Conservation (phyloP, 1,140 invertebrate genomes). For the Atopsyche davidsoni region DNA sequence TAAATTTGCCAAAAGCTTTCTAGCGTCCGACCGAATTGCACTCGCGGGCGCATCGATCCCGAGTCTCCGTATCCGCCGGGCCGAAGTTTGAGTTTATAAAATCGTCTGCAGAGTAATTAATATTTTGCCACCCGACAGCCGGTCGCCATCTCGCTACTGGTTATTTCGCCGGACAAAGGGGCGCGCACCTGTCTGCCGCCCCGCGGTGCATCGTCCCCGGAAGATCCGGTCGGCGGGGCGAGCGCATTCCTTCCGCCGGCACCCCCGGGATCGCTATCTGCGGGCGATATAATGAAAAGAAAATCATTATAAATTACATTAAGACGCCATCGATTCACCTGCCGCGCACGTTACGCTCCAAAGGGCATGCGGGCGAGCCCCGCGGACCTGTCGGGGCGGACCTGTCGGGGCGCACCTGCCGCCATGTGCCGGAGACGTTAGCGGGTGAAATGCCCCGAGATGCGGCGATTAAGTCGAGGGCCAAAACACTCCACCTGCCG, state of each 20-base stretch:
- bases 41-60: neutral
- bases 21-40: no score
- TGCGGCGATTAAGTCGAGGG: neutral
- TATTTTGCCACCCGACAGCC: no score
- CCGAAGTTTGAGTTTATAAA: neutral
- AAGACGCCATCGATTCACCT: constrained; percentile 44
- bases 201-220: constrained; percentile 19
- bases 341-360: constrained; percentile 46
- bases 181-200: constrained; percentile 23
- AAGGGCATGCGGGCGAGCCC: constrained; percentile 36
- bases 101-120: no score
- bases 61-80: neutral
- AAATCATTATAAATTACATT: constrained; percentile 29
- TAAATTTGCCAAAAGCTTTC: no score
- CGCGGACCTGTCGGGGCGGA: constrained; percentile 29
- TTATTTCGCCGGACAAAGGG: no score
- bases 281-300: constrained; percentile 12
- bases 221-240: constrained; percentile 29
- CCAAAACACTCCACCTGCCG: constrained; percentile 14
- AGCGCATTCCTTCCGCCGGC: constrained; percentile 34
- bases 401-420: constrained; percentile 37
- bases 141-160: no score
- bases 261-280: constrained; percentile 33
- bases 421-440: constrained; percentile 50
- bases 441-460: neutral